Evolutionary conservation across 1,140 invertebrate genomes (phyloP), one percentile per base, ranked within the genome.

Genomic region (Drosophila sucinea): DNA sequence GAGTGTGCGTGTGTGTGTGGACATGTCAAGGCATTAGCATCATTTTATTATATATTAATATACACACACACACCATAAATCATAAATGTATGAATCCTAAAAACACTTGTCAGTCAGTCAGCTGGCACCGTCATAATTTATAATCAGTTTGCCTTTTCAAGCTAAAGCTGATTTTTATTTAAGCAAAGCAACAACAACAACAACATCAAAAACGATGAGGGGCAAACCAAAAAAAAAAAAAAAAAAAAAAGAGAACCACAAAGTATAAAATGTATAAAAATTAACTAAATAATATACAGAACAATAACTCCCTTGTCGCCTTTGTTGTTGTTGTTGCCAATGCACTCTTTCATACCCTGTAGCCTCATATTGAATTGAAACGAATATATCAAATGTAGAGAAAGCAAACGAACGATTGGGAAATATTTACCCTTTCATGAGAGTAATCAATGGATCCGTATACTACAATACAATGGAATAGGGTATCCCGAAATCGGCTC

Each of bases 91-190:
- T 77, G 84, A 87, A 89, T 86, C 83, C 73, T 74, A 86, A 87
- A 87, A 87, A 87, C 66, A 77, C 62, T 78, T 87, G 81, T 76
- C 77, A 78, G 75, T 87, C 83, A 82, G 72, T 85, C 77, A 79
- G 73, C 73, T 87, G 83, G 79, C 79, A 87, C 73, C 76, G 79
- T 73, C 83, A 87, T 86, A 86, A 86, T 87, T 86, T 86, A 87
- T 87, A 86, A 86, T 86, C 82, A 86, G 77, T 85, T 86, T 85
- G 82, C 83, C 77, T 82, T 51, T 85, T 79, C 76, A 82, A 77
- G 63, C 67, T 58, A 55, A 67, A 77, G 63, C 67, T 62, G 60
- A 67, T 70, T 70, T 73, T 56, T 57, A 55, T 51, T 51, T 60
- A 61, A 68, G 23, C 33, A 61, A 54, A 60, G 33, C 57, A 62